A percentile compares a stretch with the other conserved stretches of the same genome.
Conservation (phyloP, 1,140 invertebrate species). For the Carcinoscorpius rotundicauda region DNA sequence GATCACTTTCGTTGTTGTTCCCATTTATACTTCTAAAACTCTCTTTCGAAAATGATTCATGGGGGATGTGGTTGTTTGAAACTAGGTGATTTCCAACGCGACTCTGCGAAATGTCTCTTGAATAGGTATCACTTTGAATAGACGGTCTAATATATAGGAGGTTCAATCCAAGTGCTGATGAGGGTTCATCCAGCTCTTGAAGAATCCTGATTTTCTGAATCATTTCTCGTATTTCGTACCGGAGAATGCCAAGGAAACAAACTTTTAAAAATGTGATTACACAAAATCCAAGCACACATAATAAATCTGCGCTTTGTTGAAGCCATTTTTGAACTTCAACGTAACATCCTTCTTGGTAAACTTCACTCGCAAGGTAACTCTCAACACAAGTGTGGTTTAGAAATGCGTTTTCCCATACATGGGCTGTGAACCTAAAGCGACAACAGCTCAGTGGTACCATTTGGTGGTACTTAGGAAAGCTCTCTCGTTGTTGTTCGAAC, state of each 20-base stretch:
- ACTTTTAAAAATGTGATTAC: conserved; percentile 79
- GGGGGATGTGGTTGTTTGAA: too few relatives aligned
- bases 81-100: too few relatives aligned
- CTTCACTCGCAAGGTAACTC: conserved; percentile 5
- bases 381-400: conserved; percentile 15
- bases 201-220: conserved; percentile 69
- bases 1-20: too few relatives aligned
- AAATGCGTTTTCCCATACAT: conserved; percentile 5
- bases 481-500: conserved; percentile 7
- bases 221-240: conserved; percentile 74
- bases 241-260: conserved; percentile 73
- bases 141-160: too few relatives aligned
- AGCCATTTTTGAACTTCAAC: conserved; percentile 56
- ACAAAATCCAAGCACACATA: conserved; percentile 76
- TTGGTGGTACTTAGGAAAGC: conserved; percentile 7
- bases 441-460: conserved; percentile 24
- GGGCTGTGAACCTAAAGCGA: background rate
- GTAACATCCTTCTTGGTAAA: conserved; percentile 45
- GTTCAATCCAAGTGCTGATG: background rate
- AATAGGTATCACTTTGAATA: too few relatives aligned
- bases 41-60: too few relatives aligned
- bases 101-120: too few relatives aligned
- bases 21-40: too few relatives aligned
- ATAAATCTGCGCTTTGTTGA: conserved; percentile 57
- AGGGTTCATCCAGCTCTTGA: conserved; percentile 32